Conservation (phyloP, 1,140 invertebrate genomes). For the Pachyrhynchus sulphureomaculatus region DNA sequence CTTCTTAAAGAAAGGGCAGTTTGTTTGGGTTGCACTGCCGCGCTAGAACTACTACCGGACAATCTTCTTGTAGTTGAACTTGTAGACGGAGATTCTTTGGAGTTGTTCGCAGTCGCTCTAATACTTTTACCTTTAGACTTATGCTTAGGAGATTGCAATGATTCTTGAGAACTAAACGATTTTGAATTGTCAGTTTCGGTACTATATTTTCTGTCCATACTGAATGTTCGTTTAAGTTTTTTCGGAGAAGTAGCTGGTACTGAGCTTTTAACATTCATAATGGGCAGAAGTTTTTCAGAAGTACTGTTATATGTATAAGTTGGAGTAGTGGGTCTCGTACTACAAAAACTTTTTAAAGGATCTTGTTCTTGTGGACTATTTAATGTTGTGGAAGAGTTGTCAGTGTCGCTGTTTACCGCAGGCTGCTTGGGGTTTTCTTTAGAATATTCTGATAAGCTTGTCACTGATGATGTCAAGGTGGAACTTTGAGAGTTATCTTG, state of each 20-base stretch:
- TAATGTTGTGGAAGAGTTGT: neutral
- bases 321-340: neutral
- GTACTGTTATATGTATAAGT: too few relatives aligned
- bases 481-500: neutral
- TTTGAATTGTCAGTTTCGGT: constrained; percentile 23
- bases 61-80: constrained; percentile 7
- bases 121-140: neutral
- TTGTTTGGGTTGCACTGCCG: constrained; percentile 15
- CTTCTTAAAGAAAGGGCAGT: constrained; percentile 27
- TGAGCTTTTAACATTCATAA: constrained; percentile 43
- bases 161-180: constrained; percentile 40
- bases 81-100: constrained; percentile 4
- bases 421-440: neutral
- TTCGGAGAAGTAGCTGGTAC: constrained; percentile 17
- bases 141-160: constrained; percentile 28
- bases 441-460: neutral
- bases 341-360: neutral
- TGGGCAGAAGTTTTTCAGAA: constrained; percentile 37
- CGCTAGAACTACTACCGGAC: constrained; percentile 2
- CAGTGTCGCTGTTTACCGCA: neutral
- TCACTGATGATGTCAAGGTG: neutral
- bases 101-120: neutral
- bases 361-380: neutral
- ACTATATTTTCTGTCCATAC: constrained; percentile 34
- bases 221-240: constrained; percentile 38